Conservation (phyloP, 2,797 vertebrate genomes). For the Dendrocincla fuliginosa region DNA sequence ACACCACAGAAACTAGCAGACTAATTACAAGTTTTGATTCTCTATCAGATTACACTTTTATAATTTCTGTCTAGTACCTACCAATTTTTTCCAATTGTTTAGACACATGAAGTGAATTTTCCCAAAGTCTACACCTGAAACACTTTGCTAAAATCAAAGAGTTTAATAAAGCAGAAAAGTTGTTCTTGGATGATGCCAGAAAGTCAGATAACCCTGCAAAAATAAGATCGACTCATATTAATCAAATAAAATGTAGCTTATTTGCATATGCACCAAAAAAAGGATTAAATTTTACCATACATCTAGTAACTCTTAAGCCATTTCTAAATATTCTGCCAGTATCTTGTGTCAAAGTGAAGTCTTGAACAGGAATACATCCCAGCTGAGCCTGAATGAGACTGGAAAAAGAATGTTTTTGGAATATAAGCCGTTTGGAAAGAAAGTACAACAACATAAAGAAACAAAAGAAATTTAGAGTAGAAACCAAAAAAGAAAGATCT, state of each 20-base stretch:
- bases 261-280: background rate
- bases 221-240: conserved; percentile 20
- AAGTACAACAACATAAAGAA: background rate
- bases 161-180: conserved; percentile 85
- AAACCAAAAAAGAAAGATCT: background rate
- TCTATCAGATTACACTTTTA: background rate
- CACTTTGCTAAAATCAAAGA: conserved; percentile 92
- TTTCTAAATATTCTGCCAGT: conserved; percentile 92
- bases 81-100: conserved; percentile 98
- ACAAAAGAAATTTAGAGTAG: background rate
- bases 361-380: conserved; percentile 91
- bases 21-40: background rate
- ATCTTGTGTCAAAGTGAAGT: conserved; percentile 95
- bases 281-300: conserved; percentile 77
- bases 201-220: conserved; percentile 90
- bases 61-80: conserved; percentile 62
- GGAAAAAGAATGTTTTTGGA: background rate
- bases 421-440: background rate
- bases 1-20: background rate
- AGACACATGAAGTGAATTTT: conserved; percentile 91
- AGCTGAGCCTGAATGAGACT: conserved; percentile 98
- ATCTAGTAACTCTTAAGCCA: conserved; percentile 91
- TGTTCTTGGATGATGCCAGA: conserved; percentile 82
- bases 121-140: conserved; percentile 95
- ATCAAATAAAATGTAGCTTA: conserved; percentile 1